A percentile compares a stretch with the other conserved stretches of the same genome.
These are phyloP conservation scores for Phaedon cochleariae DNA, from an alignment of 2,888 invertebrate species.

Conservation along the genomic window DNA sequence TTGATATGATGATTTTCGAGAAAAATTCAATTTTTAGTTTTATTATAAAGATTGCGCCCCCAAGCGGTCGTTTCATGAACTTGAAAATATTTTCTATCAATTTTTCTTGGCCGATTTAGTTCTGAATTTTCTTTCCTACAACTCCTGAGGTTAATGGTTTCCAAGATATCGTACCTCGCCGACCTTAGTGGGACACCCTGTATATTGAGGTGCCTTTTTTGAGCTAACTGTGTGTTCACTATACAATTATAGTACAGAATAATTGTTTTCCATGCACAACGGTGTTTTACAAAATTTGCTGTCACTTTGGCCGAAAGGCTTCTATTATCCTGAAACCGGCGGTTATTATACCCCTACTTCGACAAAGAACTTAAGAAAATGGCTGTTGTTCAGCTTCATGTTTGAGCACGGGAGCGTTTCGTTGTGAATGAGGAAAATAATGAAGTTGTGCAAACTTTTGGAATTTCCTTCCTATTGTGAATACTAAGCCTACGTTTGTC, in stretches of 20 bases:
- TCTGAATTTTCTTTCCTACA: too few relatives aligned
- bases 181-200: too few relatives aligned
- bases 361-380: constrained; percentile 21
- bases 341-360: constrained; percentile 12
- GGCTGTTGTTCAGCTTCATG: constrained; percentile 18
- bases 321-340: constrained; percentile 12
- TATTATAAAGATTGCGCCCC: too few relatives aligned
- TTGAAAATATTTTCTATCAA: too few relatives aligned
- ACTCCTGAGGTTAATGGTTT: too few relatives aligned
- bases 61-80: too few relatives aligned
- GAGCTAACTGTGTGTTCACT: not conserved
- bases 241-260: not conserved
- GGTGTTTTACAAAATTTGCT: constrained; percentile 17
- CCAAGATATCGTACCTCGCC: too few relatives aligned
- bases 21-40: too few relatives aligned
- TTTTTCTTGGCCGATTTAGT: too few relatives aligned
- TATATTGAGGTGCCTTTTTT: too few relatives aligned
- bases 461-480: constrained; percentile 5
- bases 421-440: constrained; percentile 10
- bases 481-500: constrained; percentile 3
- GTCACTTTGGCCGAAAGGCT: constrained; percentile 19
- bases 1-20: too few relatives aligned
- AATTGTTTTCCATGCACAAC: constrained; percentile 13
- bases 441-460: constrained; percentile 13
- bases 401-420: constrained; percentile 11